Evolutionary conservation across 2,113 vertebrate species (phyloP).

Genomic region (Leiothrix lutea): DNA sequence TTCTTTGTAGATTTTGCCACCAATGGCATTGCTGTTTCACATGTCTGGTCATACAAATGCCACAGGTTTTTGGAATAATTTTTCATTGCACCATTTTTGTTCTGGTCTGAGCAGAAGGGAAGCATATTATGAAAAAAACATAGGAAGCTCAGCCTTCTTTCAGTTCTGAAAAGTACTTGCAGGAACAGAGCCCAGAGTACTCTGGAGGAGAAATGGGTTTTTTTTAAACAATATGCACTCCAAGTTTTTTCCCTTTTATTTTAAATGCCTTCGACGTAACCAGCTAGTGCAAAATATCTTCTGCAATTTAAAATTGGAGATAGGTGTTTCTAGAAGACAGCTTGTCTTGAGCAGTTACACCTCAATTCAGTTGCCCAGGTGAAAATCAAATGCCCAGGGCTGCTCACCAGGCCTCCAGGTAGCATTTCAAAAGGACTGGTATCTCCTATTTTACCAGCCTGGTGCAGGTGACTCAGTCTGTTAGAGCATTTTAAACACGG

Average conservation of each 20-base stretch:
- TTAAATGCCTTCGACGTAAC: not conserved
- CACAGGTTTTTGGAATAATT: not conserved
- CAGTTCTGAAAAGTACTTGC: not conserved
- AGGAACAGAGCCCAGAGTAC: not conserved
- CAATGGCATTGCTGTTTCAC: not conserved
- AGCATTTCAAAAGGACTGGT: not conserved
- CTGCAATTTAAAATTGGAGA: not conserved
- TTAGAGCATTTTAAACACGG: not conserved
- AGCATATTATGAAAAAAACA: rapidly evolving
- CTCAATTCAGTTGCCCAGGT: not conserved
- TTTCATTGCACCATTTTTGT: not conserved
- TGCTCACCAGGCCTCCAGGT: not conserved
- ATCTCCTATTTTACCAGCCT: not conserved
- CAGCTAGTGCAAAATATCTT: not conserved
- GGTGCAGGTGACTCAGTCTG: not conserved
- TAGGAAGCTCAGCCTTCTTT: not conserved
- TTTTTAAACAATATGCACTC: not conserved
- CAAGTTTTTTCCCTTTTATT: not conserved
- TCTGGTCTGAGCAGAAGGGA: not conserved
- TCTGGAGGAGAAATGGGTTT: not conserved
- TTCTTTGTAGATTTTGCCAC: not conserved
- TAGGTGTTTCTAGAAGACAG: not conserved
- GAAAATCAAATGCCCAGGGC: not conserved
- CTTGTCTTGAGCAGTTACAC: not conserved
- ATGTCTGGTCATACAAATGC: not conserved